Base-by-base conservation (phyloP, 2,113 vertebrate genomes). In the Corvus hawaiiensis region DNA sequence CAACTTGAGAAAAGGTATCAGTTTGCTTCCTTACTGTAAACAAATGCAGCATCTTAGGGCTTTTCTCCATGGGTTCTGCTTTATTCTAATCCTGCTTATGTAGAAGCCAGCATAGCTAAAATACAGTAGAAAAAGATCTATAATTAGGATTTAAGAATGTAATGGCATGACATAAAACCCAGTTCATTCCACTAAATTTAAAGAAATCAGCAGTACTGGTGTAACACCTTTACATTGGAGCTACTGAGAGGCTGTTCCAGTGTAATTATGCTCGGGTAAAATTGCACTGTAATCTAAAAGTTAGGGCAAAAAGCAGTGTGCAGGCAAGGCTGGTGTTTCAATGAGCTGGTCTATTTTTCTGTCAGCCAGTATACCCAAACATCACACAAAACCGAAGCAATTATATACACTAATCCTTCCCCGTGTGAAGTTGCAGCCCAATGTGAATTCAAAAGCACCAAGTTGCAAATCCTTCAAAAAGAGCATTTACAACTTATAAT, bases 401-500 rank as follows among this genome's bases (percentile, higher is more conserved):
- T 96, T 93, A 96, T 75, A 84, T 58, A 90, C 61, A 90, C 88
- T 94, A 97, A 96, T 92, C 87, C 81, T 94, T 95, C 72, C 92
- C 94, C 68, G 83, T 55, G 87, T 91, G 94, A 94, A 90, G 89
- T 86, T 95, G 69, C 80, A 94, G 92, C 80, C 92, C 92, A 77
- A 93, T 86, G 91, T 85, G 96, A 96, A 97, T 96, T 92, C 79
- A 94, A 96, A 78, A 94, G 92, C 49, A 67, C 56, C 62, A 83
- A 92, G 87, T 91, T 87, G 84, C 67, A 96, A 92, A 97, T 97
- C 95, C 87, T 81, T 97, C 84, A 95, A 95, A 97, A 95, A 88
- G 64, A 66, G 87, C 89, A 91, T 97, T 94, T 96, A 95, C 86
- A 95, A 82, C 61, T 94, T 96, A 96, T 96, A 95, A 95, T 93